These are phyloP conservation scores for Clytia hemisphaerica DNA, from an alignment of 30 jellyfish, hydroid and myxozoan species.

Conservation along the genomic window DNA sequence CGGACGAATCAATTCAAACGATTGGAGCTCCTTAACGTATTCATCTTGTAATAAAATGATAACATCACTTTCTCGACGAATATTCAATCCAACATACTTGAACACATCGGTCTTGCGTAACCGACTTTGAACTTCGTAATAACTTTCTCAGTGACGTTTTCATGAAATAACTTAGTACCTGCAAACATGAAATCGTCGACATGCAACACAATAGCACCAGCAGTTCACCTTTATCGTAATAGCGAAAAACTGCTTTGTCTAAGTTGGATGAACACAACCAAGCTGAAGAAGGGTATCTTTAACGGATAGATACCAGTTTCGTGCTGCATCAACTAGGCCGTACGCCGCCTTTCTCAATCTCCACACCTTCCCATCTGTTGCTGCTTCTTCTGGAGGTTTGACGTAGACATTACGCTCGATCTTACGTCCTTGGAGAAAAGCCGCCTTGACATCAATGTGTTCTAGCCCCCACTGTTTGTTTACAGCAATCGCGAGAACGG, in stretches of 20 bases:
- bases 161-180: too few relatives aligned
- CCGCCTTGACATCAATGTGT: too few relatives aligned
- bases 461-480: too few relatives aligned
- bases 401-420: background rate
- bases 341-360: background rate
- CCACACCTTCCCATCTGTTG: background rate
- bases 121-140: too few relatives aligned
- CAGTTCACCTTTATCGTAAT: background rate
- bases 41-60: background rate
- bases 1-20: background rate
- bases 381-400: slow-evolving; percentile 17
- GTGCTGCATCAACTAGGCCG: slow-evolving; percentile 18
- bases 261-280: slow-evolving; percentile 17
- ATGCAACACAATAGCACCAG: too few relatives aligned
- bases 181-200: too few relatives aligned
- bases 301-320: slow-evolving; percentile 16
- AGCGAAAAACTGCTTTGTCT: slow-evolving; percentile 16
- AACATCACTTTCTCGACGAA: background rate
- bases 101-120: background rate
- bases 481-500: too few relatives aligned
- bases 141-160: too few relatives aligned
- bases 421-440: background rate
- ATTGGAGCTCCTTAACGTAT: slow-evolving; percentile 2
- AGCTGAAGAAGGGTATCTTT: background rate
- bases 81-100: background rate